Base-by-base conservation (phyloP, 2,113 vertebrate genomes). In the Platichthys flesus region DNA sequence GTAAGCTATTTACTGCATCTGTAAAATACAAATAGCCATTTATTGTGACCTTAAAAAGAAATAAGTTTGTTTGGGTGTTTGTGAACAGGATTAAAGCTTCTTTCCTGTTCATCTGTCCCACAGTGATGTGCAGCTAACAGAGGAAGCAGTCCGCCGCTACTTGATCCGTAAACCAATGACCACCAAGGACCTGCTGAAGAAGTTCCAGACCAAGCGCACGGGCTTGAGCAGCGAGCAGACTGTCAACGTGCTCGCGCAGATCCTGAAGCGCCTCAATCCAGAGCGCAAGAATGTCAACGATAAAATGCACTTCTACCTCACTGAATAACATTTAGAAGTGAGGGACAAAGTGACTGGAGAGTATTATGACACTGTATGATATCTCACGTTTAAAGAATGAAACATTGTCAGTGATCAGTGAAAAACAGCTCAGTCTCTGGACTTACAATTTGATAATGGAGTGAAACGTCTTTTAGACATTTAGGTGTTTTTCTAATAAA, bases 301-400 rank as follows among this genome's bases (percentile, higher is more conserved):
- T 61, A 98, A 98, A 91, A 98, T 98, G 97, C 97, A 98, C 89
- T 97, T 98, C 89, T 98, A 96, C 86, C 96, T 98, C 59, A 96
- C 96, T 0, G 96, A 98, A 79, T 97, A 88, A 85, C 14, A 0
- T 2, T 18, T 2, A 55, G 4, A 47, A 14, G 23, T 2, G 10
- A 21, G 7, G 26, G 23, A 21, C 18, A 3, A 12, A 3, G 40
- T 12, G 40, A 42, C 40, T 3, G 40, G 12, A 42, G 40, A 42
- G 40, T 42, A 42, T 42, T 42, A 42, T 12, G 1, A 12, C 40
- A 40, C 40, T 9, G 2, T 40, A 40, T 13, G 3, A 13, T 5
- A 6, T 56, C 21, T 74, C 31, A 31, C 20, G 51, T 45, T 37
- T 42, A 18, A 66, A 13, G n/a, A 61, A 6, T 31, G 47, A 62